phyloP scores from a whole-genome alignment of 2,888 invertebrate genomes.

The Drosophila mimica region DNA sequence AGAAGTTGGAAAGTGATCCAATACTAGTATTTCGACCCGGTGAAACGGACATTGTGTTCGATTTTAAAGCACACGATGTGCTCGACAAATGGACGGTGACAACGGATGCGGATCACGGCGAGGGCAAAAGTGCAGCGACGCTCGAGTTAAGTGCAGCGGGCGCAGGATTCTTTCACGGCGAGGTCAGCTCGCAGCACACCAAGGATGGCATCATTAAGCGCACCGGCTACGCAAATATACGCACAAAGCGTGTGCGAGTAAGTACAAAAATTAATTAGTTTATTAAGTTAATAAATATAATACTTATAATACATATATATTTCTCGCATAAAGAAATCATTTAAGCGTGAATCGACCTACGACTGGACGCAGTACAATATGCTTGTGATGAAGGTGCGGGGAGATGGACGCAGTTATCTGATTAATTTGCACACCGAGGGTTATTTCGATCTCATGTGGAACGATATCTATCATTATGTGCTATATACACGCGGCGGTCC shows the following conservation, averaged over 20 bases:
- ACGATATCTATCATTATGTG: constrained; percentile 94
- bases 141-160: constrained; percentile 89
- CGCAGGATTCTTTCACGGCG: constrained; percentile 90
- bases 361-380: constrained; percentile 93
- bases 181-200: constrained; percentile 89
- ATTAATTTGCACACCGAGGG: constrained; percentile 92
- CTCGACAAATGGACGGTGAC: constrained; percentile 91
- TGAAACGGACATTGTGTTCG: constrained; percentile 91
- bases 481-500: constrained; percentile 98
- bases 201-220: constrained; percentile 92
- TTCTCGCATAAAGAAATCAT: constrained; percentile 89
- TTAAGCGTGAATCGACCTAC: constrained; percentile 89
- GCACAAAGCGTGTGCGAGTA: constrained; percentile 89
- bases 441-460: constrained; percentile 94
- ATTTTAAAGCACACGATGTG: constrained; percentile 88
- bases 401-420: constrained; percentile 96
- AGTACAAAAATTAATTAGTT: constrained; percentile 56
- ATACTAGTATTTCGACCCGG: constrained; percentile 86
- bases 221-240: constrained; percentile 93
- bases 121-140: constrained; percentile 90
- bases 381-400: constrained; percentile 91
- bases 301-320: background rate
- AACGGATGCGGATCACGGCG: constrained; percentile 91
- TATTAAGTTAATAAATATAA: background rate
- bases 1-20: constrained; percentile 88